Base-by-base conservation (phyloP, 2,113 vertebrate genomes). In the Engraulis encrasicolus region DNA sequence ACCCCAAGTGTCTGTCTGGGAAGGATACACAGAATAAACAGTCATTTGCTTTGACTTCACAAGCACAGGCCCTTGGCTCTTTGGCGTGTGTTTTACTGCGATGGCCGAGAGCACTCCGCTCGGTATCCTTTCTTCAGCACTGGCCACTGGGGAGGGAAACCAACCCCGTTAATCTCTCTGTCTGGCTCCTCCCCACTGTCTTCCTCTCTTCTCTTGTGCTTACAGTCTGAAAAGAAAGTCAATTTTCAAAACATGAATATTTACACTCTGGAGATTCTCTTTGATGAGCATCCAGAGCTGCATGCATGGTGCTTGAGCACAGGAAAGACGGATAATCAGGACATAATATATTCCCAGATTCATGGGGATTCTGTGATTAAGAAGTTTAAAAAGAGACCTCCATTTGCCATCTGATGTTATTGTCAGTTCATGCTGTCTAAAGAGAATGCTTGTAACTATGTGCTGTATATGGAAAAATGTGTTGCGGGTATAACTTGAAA, bases 181-280 rank as follows among this genome's bases (percentile, higher is more conserved):
- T 74, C n/a, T 27, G 58, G 58, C 3, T 66, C 6, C 58, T 14
- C 12, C 0, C 27, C 31, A 27, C 58, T 58, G 19, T 7, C 52
- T 7, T n/a, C n/a, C 20, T 20, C 52, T n/a, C 27, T 27, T 23
- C n/a, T 31, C 66, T 12, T 66, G 58, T 27, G 58, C 31, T 27
- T 11, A 74, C 27, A 6, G 66, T 74, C 66, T 74, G 11, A 34
- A 34, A 74, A 36, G 23, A 74, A 74, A 14, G 12, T 14, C 34
- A 17, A 74, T 34, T 74, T 74, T 74, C 2, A 74, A n/a, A 74
- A 74, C 66, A 74, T 74, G 27, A 74, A 74, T 74, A 74, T 74
- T 74, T 74, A 74, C 34, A 74, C 66, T 74, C 9, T 54, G 27
- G 66, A 74, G 31, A 74, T 74, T 74, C 66, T 34, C 66, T 74